These are phyloP conservation scores for Limnothrissa miodon DNA, from an alignment of 2,113 vertebrate species.

Conservation along the genomic window DNA sequence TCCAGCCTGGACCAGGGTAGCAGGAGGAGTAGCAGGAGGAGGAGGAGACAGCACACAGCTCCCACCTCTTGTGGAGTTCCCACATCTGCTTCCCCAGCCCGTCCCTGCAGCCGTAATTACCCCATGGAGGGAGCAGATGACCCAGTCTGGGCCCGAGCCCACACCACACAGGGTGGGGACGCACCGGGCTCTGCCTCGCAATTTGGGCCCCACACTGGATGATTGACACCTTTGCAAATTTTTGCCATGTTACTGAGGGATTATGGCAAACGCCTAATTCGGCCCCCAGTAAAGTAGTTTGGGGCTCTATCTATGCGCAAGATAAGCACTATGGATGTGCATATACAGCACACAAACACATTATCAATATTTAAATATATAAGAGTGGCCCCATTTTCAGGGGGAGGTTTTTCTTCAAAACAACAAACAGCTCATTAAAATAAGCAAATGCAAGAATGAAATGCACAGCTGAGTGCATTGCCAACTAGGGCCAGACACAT, in stretches of 20 bases:
- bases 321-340: background rate
- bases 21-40: conserved; percentile 26
- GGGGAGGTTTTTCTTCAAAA: background rate
- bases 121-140: conserved; percentile 65
- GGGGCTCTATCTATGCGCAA: background rate
- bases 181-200: background rate
- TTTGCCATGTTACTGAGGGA: conserved; percentile 6
- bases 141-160: conserved; percentile 40
- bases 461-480: conserved; percentile 52
- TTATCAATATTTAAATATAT: background rate
- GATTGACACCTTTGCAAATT: conserved; percentile 13
- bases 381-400: conserved; percentile 6
- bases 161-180: background rate
- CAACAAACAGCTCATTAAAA: conserved; percentile 16
- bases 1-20: background rate
- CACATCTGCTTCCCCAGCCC: conserved; percentile 73
- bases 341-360: background rate
- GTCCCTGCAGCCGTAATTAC: conserved; percentile 68
- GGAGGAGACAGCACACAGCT: conserved; percentile 43
- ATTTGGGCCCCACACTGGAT: conserved; percentile 15
- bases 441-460: conserved; percentile 55
- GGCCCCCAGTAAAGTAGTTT: background rate
- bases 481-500: conserved; percentile 63
- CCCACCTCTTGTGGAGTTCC: conserved; percentile 62
- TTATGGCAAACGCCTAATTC: conserved; percentile 4